Evolutionary conservation across 2,113 vertebrate species (phyloP).

Genomic region (Cyanistes caeruleus): DNA sequence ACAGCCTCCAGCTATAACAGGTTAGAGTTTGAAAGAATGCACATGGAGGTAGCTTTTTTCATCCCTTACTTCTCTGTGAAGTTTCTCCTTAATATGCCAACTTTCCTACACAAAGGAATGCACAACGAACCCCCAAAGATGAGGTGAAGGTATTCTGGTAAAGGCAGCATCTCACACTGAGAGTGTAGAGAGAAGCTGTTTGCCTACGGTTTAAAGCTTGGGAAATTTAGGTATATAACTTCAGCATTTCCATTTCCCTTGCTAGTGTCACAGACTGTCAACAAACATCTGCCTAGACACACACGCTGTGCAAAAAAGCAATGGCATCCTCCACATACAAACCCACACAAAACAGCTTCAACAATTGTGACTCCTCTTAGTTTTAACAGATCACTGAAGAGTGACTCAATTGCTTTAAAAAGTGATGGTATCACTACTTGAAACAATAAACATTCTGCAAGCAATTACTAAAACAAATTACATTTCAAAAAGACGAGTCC

Average conservation of each 20-base stretch:
- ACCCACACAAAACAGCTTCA: background rate
- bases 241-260: background rate
- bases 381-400: background rate
- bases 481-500: background rate
- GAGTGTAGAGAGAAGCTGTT: background rate
- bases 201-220: background rate
- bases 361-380: background rate
- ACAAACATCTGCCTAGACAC: background rate
- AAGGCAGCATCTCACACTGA: background rate
- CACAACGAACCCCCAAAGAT: background rate
- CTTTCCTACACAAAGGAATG: background rate
- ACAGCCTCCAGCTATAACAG: background rate
- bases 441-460: background rate
- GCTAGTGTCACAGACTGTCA: background rate
- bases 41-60: background rate
- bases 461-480: background rate
- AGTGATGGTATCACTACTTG: background rate
- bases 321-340: background rate
- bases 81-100: background rate
- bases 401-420: background rate
- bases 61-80: background rate
- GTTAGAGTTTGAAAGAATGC: background rate
- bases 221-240: background rate
- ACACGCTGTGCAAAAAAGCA: background rate
- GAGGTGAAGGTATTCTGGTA: background rate